Conservation (phyloP, 1,140 invertebrate genomes). For the Latrodectus geometricus region DNA sequence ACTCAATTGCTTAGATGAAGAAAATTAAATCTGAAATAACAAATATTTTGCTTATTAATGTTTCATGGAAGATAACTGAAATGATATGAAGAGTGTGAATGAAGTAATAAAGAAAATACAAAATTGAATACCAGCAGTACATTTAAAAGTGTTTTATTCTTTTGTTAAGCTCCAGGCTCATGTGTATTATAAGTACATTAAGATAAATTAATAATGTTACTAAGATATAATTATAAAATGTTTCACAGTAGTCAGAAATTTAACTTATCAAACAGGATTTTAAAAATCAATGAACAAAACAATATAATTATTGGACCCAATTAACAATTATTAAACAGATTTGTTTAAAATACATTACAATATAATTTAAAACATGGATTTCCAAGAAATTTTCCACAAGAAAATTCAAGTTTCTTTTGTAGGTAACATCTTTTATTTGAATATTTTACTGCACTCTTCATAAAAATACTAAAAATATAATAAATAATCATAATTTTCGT, state of each 20-base stretch:
- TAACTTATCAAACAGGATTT: background rate
- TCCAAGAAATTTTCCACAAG: background rate
- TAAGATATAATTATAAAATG: background rate
- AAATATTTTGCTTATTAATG: background rate
- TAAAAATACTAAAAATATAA: too few relatives aligned
- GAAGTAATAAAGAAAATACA: background rate
- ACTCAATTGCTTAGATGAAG: background rate
- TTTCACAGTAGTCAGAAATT: constrained; percentile 1
- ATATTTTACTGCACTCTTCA: too few relatives aligned
- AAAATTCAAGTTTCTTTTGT: too few relatives aligned
- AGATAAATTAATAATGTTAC: constrained; percentile 7
- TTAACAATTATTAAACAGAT: constrained; percentile 23
- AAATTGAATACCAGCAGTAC: constrained; percentile 14
- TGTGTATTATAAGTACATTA: constrained; percentile 51
- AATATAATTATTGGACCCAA: constrained; percentile 37
- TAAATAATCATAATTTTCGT: too few relatives aligned
- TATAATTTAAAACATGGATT: background rate
- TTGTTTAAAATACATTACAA: background rate
- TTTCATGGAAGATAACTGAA: background rate
- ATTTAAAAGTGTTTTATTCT: constrained; percentile 53
- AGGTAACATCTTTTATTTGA: too few relatives aligned
- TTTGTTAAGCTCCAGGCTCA: constrained; percentile 56
- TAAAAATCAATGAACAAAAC: background rate
- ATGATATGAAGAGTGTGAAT: too few relatives aligned
- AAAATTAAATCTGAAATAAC: background rate